Conservation (phyloP, 2,113 vertebrate species). For the Empidonax alnorum region DNA sequence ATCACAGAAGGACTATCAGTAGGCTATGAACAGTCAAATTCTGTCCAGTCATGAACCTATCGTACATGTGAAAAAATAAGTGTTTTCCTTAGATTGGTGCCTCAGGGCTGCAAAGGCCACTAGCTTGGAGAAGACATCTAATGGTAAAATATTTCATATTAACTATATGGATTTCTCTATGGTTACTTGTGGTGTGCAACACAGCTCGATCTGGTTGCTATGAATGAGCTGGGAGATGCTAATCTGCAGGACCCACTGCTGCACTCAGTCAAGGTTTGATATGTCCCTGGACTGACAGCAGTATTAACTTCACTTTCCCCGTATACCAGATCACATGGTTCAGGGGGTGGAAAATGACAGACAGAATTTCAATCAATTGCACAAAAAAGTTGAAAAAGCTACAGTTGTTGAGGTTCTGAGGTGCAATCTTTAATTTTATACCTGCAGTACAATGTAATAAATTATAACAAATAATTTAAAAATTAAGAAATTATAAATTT, state of each 20-base stretch:
- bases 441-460: background rate
- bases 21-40: background rate
- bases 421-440: background rate
- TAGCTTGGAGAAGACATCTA: background rate
- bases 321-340: background rate
- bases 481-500: background rate
- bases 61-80: background rate
- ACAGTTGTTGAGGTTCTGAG: background rate
- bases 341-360: background rate
- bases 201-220: background rate
- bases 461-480: background rate
- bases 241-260: background rate
- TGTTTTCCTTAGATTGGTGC: accelerated
- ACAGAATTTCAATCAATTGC: background rate
- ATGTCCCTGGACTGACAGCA: background rate
- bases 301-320: background rate
- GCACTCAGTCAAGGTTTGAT: background rate
- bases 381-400: background rate
- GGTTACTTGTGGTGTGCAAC: background rate
- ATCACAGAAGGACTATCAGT: background rate
- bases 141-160: background rate
- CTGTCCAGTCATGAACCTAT: background rate
- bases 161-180: background rate
- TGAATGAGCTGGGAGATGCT: background rate
- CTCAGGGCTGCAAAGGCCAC: background rate